phyloP scores from a whole-genome alignment of 64 coral and sea anemone species.

The Pachyseris speciosa region DNA sequence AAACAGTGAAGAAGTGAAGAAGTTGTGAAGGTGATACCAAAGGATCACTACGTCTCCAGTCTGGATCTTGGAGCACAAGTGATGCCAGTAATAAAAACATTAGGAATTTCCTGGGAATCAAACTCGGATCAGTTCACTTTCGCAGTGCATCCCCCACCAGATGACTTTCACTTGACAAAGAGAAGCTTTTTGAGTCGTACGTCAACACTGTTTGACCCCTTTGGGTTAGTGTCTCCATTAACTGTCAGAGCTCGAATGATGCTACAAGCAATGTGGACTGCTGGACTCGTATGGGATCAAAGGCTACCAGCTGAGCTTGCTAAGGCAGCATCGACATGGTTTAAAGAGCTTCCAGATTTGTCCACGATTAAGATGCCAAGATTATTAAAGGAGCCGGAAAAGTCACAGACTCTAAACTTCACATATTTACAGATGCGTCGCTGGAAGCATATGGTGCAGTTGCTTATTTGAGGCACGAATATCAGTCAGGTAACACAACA shows the following conservation, averaged over 20 bases:
- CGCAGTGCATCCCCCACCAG: neutral
- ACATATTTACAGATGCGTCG: constrained; percentile 45
- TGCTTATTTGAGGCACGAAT: no score
- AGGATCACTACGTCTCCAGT: neutral
- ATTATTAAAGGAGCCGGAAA: constrained; percentile 5
- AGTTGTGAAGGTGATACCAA: neutral
- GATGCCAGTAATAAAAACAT: no score
- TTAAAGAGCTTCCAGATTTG: constrained; percentile 21
- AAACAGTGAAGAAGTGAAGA: constrained; percentile 59
- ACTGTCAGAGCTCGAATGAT: constrained; percentile 51
- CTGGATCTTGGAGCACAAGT: neutral
- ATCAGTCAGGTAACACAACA: no score
- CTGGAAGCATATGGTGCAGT: constrained; percentile 50
- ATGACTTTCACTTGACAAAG: constrained; percentile 5
- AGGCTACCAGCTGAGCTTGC: constrained; percentile 2
- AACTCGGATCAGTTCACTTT: neutral
- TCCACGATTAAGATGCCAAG: constrained; percentile 13
- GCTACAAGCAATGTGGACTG: constrained; percentile 53
- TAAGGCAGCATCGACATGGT: constrained; percentile 20
- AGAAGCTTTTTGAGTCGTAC: constrained; percentile 7
- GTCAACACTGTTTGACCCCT: constrained; percentile 46
- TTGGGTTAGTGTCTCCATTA: constrained; percentile 58
- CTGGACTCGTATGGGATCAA: constrained; percentile 26
- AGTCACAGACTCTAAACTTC: neutral
- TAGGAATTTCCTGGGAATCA: neutral